Base-by-base conservation (phyloP, 2,888 invertebrate species). In the Chrysina gloriosa region DNA sequence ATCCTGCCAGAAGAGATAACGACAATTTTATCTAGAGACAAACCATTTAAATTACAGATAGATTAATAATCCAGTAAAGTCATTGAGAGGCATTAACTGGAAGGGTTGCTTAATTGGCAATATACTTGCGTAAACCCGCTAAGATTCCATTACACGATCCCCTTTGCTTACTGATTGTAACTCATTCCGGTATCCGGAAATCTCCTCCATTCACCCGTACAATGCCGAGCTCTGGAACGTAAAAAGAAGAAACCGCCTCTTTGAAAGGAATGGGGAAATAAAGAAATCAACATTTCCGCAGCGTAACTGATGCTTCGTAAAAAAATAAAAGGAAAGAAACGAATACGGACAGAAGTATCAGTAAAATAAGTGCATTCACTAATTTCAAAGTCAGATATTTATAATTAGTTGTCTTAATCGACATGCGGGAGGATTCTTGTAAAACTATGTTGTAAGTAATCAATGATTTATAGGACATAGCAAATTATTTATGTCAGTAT, bases 61-160 rank as follows among this genome's bases (percentile, higher is more conserved):
- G 31, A 63, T 63, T 48, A 63, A 63, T 63, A 47, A 63, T n/a
- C 29, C 9, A 23, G 11, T 47, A 21, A 31, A 47, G 27, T 34
- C 64, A 34, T 64, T 64, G 48, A 50, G 36, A 48, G 36, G 50
- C 48, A 48, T 64, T 52, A 50, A 47, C 34, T 50, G 36, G 34
- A 64, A 64, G 64, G 64, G 64, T 45, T 48, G 52, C 50, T 52
- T 64, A 64, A 64, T 64, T 64, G 64, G 64, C 64, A 64, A 64
- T 64, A 64, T 48, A 64, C 50, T 50, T 50, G 52, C 64, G 25
- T 48, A 19, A 34, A 50, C 48, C 64, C 50, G 21, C 64, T 52
- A 64, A 64, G 64, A 64, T 34, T 64, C 50, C 25, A 39, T 64
- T 64, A 64, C 50, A 48, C n/a, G 47, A 23, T 21, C 58, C 52